A percentile compares a stretch with the other conserved stretches of the same genome.
These are phyloP conservation scores for Melanostigma gelatinosum DNA, from an alignment of 2,113 vertebrate species.

Conservation along the genomic window DNA sequence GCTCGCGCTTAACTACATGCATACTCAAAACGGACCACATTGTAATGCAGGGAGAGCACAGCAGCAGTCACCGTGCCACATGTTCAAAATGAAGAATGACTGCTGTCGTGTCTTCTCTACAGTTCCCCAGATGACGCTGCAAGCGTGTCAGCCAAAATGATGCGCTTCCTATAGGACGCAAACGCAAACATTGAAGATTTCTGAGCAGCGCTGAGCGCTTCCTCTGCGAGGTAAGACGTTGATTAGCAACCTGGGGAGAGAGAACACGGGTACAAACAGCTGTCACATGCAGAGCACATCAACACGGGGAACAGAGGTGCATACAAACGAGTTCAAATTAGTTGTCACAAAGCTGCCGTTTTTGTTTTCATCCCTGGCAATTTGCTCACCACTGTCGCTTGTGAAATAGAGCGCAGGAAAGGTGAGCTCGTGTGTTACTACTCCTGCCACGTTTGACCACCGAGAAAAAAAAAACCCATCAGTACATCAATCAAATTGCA, in stretches of 20 bases:
- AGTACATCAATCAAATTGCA: neutral
- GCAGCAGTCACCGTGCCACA: too few relatives aligned
- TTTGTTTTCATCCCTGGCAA: constrained; percentile 63
- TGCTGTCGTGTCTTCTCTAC: neutral
- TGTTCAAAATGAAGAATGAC: too few relatives aligned
- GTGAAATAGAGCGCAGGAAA: constrained; percentile 28
- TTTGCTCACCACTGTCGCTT: constrained; percentile 42
- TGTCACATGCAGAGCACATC: constrained; percentile 60
- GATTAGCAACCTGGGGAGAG: constrained; percentile 61
- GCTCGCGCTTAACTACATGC: too few relatives aligned
- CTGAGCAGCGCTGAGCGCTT: constrained; percentile 12
- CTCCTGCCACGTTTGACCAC: neutral
- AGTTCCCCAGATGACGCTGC: neutral
- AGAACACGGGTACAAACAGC: constrained; percentile 56
- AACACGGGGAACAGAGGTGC: constrained; percentile 42
- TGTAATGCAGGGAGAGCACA: too few relatives aligned
- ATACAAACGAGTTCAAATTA: constrained; percentile 65
- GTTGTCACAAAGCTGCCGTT: constrained; percentile 56
- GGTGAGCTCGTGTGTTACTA: neutral
- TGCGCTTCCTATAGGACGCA: constrained; percentile 6
- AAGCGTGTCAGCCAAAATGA: neutral
- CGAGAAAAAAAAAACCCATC: neutral
- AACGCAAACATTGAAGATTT: constrained; percentile 41
- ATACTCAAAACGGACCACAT: too few relatives aligned
- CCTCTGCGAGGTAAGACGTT: constrained; percentile 40